phyloP scores from a whole-genome alignment of 1,140 invertebrate species.

The Lordiphosa mommai region DNA sequence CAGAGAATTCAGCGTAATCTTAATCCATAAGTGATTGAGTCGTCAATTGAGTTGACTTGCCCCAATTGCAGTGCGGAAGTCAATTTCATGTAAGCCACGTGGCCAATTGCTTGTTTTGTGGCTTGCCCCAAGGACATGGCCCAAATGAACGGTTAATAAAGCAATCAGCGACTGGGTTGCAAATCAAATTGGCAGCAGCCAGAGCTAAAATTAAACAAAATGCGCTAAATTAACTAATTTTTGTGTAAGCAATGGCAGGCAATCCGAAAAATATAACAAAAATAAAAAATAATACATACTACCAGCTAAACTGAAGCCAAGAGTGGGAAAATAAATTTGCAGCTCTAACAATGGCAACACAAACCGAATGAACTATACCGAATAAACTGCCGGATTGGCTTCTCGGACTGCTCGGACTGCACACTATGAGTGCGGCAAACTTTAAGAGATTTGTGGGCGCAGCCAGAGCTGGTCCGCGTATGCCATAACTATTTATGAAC shows the following conservation, averaged over 20 bases:
- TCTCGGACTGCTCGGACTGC: background rate
- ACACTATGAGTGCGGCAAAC: slow-evolving; percentile 17
- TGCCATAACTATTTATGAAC: slow-evolving; percentile 78
- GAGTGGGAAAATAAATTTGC: slow-evolving; percentile 74
- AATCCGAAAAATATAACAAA: background rate
- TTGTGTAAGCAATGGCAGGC: slow-evolving; percentile 40
- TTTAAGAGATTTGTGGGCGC: slow-evolving; percentile 57
- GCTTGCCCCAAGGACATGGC: slow-evolving; percentile 50
- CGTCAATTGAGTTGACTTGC: no score
- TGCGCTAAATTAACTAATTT: slow-evolving; percentile 73
- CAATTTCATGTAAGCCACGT: background rate
- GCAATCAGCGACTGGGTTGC: slow-evolving; percentile 64
- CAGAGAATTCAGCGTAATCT: no score
- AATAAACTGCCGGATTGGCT: background rate
- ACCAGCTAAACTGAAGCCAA: slow-evolving; percentile 35
- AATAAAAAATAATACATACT: slow-evolving; percentile 23
- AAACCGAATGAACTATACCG: slow-evolving; percentile 10
- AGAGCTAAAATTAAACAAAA: slow-evolving; percentile 66
- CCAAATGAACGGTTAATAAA: slow-evolving; percentile 70
- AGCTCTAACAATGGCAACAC: slow-evolving; percentile 59
- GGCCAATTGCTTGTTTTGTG: background rate
- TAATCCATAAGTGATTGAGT: no score
- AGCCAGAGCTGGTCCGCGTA: slow-evolving; percentile 51
- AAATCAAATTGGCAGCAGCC: slow-evolving; percentile 66
- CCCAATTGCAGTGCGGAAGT: background rate